phyloP scores from a whole-genome alignment of 2,888 invertebrate species.

The Priocnemis perturbator region DNA sequence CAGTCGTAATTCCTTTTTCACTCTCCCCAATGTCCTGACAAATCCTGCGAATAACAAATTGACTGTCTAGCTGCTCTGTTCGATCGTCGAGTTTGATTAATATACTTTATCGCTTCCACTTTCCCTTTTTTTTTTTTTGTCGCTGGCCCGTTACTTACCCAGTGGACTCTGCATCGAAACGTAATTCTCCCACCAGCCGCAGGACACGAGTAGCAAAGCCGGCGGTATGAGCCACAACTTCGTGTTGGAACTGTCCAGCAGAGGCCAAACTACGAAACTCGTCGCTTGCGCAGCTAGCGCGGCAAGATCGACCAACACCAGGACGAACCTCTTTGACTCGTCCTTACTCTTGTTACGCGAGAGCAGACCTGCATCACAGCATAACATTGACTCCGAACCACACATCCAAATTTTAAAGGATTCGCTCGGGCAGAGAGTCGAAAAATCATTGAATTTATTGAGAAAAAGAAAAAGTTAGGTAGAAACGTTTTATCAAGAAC shows the following conservation, averaged over 20 bases:
- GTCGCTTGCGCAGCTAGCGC: conserved; percentile 93
- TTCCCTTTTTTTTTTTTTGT: neutral
- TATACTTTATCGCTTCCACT: no score
- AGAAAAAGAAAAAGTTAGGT: no score
- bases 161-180: conserved; percentile 91
- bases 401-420: no score
- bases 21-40: conserved; percentile 84
- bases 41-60: conserved; percentile 75
- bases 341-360: conserved; percentile 85
- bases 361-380: conserved; percentile 79
- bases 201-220: conserved; percentile 89
- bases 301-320: conserved; percentile 88
- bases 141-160: conserved; percentile 74
- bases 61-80: neutral
- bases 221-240: conserved; percentile 91
- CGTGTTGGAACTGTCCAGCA: conserved; percentile 83
- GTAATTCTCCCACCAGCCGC: conserved; percentile 99
- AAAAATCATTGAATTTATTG: no score
- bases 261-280: conserved; percentile 94
- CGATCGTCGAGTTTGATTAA: no score
- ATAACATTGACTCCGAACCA: no score
- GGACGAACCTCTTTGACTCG: conserved; percentile 86
- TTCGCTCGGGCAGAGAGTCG: no score
- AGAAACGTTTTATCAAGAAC: neutral
- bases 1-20: conserved; percentile 86